These are phyloP conservation scores for Buteo buteo DNA, from an alignment of 2,113 vertebrate genomes.

Conservation along the genomic window DNA sequence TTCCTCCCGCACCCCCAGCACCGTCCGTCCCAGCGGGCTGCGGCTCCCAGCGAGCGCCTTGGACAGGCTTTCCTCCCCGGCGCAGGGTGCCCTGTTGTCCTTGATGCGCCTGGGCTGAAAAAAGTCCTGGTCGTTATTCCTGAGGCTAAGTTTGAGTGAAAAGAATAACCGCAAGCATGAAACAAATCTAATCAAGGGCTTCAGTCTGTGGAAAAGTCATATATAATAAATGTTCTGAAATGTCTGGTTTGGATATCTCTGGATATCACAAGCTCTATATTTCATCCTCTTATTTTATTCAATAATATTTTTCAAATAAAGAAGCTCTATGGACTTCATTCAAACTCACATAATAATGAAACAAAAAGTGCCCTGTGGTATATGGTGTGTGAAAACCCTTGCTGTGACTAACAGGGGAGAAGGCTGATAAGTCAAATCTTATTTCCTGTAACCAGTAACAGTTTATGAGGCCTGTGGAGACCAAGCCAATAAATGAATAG, in stretches of 20 bases:
- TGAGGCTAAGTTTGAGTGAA: background rate
- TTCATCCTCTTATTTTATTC: background rate
- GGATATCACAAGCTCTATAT: background rate
- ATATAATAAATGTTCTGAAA: background rate
- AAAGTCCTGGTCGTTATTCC: background rate
- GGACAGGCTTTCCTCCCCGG: background rate
- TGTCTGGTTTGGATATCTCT: background rate
- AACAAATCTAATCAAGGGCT: background rate
- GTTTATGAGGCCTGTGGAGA: background rate
- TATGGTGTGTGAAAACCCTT: background rate
- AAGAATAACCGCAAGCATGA: background rate
- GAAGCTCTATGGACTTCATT: background rate
- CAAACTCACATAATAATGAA: background rate
- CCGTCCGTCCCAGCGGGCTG: accelerated
- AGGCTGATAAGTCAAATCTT: background rate
- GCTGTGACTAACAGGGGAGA: background rate
- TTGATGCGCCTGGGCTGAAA: background rate
- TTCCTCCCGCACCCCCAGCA: background rate
- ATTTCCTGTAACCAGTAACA: background rate
- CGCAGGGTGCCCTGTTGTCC: background rate
- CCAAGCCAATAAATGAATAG: background rate
- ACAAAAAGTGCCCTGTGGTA: background rate
- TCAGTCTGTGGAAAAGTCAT: background rate
- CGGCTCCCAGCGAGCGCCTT: accelerated
- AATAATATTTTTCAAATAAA: background rate